Evolutionary conservation across 2,113 vertebrate species (phyloP).

Genomic region (Anser cygnoides): DNA sequence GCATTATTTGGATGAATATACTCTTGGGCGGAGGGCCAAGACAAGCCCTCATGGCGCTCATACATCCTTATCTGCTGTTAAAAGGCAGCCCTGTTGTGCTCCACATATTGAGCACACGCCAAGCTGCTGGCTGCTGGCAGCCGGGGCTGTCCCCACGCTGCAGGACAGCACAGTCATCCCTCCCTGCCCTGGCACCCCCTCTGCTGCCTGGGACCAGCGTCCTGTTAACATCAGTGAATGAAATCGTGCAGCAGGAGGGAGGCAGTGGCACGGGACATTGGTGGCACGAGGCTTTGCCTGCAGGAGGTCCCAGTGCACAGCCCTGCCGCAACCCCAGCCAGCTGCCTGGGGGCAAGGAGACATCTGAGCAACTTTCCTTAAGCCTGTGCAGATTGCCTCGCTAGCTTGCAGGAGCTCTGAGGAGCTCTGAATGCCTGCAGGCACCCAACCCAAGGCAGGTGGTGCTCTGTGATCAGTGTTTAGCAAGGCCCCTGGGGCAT

Average conservation of each 20-base stretch:
- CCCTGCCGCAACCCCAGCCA: not conserved
- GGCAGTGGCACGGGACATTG: not conserved
- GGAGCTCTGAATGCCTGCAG: not conserved
- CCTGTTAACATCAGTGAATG: not conserved
- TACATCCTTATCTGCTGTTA: not conserved
- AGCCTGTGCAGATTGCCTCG: not conserved
- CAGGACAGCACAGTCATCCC: not conserved
- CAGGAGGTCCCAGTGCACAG: not conserved
- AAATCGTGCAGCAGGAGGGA: not conserved
- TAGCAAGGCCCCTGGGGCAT: not conserved
- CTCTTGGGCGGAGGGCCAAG: not conserved
- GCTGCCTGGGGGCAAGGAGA: not conserved
- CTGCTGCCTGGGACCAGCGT: not conserved
- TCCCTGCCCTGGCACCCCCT: not conserved
- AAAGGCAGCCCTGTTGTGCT: not conserved
- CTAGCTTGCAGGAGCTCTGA: not conserved
- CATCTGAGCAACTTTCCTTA: not conserved
- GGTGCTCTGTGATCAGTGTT: not conserved
- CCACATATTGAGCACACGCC: not conserved
- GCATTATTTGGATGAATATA: constrained; percentile 3
- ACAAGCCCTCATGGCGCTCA: not conserved
- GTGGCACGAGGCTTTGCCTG: not conserved
- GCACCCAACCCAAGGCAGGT: not conserved
- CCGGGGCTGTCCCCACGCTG: not conserved
- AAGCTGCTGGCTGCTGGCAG: not conserved